Evolutionary conservation across 1,140 invertebrate genomes (phyloP).

Genomic region (Bactericera cockerelli): DNA sequence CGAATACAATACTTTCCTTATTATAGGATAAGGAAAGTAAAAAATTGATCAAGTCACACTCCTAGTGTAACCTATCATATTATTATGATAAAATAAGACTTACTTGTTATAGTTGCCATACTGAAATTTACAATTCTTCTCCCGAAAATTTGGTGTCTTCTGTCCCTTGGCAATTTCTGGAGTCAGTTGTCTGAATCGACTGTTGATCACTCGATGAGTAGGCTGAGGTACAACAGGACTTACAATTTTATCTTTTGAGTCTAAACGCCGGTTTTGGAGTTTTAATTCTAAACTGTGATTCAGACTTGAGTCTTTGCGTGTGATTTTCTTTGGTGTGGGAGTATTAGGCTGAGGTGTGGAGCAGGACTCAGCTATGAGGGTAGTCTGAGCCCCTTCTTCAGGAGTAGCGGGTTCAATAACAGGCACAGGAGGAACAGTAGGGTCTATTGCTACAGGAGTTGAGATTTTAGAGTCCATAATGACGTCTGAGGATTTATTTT

Average conservation of each 20-base stretch:
- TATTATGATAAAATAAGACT: too few relatives aligned
- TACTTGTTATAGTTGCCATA: slow-evolving; percentile 90
- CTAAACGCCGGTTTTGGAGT: slow-evolving; percentile 31
- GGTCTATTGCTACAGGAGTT: background rate
- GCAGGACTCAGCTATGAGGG: slow-evolving; percentile 9
- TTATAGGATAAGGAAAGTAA: too few relatives aligned
- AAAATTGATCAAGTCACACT: too few relatives aligned
- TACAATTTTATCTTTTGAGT: slow-evolving; percentile 74
- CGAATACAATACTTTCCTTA: too few relatives aligned
- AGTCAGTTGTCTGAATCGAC: slow-evolving; percentile 19
- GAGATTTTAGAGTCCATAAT: too few relatives aligned
- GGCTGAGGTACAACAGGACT: slow-evolving; percentile 82
- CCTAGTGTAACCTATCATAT: too few relatives aligned
- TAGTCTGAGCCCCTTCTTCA: slow-evolving; percentile 15
- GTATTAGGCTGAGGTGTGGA: background rate
- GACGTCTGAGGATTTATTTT: too few relatives aligned
- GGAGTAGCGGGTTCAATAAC: background rate
- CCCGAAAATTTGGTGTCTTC: slow-evolving; percentile 49
- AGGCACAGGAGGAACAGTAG: slow-evolving; percentile 15
- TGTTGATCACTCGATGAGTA: slow-evolving; percentile 22
- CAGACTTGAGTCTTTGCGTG: slow-evolving; percentile 20
- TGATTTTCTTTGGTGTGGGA: slow-evolving; percentile 5
- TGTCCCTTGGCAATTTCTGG: slow-evolving; percentile 23
- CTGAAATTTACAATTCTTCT: slow-evolving; percentile 62
- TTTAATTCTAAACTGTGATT: slow-evolving; percentile 31